Evolutionary conservation across 2,113 vertebrate genomes (phyloP).

Genomic region (Urocitellus parryii): DNA sequence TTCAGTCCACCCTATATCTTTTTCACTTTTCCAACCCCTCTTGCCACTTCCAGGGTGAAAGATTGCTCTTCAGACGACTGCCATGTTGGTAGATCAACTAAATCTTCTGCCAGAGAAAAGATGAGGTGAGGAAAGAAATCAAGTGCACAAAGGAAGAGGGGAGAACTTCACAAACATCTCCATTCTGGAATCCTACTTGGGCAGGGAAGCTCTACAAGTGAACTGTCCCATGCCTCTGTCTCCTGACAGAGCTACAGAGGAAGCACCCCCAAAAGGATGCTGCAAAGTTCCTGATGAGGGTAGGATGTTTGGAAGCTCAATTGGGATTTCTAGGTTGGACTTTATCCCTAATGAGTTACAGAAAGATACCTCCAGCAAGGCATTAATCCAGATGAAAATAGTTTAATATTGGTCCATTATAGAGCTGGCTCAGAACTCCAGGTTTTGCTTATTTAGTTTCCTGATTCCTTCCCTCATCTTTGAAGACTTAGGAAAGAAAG

Average conservation of each 20-base stretch:
- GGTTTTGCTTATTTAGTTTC: neutral
- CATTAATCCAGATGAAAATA: conserved; percentile 52
- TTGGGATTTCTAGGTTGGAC: neutral
- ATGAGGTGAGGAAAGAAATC: conserved; percentile 8
- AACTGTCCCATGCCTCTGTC: neutral
- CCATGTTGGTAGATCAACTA: neutral
- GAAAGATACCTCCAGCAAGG: conserved; percentile 49
- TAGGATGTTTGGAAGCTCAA: conserved; percentile 11
- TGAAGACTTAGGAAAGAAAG: neutral
- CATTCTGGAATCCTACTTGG: neutral
- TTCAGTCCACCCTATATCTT: neutral
- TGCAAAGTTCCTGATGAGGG: conserved; percentile 22
- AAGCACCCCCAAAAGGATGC: neutral
- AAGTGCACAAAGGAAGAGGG: neutral
- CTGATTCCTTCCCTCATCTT: neutral
- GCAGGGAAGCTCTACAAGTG: neutral
- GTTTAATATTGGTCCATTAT: conserved; percentile 28
- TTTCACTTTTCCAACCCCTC: neutral
- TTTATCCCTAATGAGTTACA: conserved; percentile 63
- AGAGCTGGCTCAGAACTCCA: conserved; percentile 33
- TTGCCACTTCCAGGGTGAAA: neutral
- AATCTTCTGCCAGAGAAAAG: neutral
- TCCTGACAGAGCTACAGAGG: neutral
- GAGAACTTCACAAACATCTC: neutral
- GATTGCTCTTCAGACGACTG: neutral